Base-by-base conservation (phyloP, 1,140 invertebrate species). In the Eciton burchellii region DNA sequence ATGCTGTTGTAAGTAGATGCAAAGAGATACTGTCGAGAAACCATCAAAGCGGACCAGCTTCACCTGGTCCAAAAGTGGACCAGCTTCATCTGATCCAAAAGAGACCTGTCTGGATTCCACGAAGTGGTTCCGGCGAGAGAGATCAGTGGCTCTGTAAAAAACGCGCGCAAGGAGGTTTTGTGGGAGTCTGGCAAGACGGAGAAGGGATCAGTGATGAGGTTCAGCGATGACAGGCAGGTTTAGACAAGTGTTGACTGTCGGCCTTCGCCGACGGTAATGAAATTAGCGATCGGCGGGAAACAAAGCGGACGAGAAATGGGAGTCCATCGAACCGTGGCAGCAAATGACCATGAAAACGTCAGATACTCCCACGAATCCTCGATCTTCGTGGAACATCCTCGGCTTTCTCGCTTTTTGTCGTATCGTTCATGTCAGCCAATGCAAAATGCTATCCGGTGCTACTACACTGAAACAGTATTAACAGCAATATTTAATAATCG, bases 261-360 rank as follows among this genome's bases (percentile, higher is more conserved):
- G 29, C 12, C 21, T 56, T 29, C 26, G 16, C 60, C 21, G 57
- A 60, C 76, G 65, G 57, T 89, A 89, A 89, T 89, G 85, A 86
- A 89, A 90, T 90, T 90, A 90, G 81, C 81, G 77, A 60, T 21
- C 65, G 52, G 29, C 16, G 26, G 54, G 77, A 84, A 87, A 86
- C 76, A 86, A 90, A 87, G 81, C 66, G 43, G 26, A 49, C 43
- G 49, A 35, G 24, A 87, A 68, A 87, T 59, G 63, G 83, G 57
- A 63, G 82, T 66, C 81, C 83, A 83, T 49, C 85, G 89, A 59
- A 90, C 84, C 90, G 86, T 91, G 84, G 83, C 89, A 87, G 52
- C 70, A 89, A 91, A 87, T 87, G 86, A 84, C 90, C 90, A 89
- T 91, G 89, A 90, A 90, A 91, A 88, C 87, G 88, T 82, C 45